These are phyloP conservation scores for Cosmopolites sordidus DNA, from an alignment of 2,888 invertebrate genomes.

Conservation along the genomic window DNA sequence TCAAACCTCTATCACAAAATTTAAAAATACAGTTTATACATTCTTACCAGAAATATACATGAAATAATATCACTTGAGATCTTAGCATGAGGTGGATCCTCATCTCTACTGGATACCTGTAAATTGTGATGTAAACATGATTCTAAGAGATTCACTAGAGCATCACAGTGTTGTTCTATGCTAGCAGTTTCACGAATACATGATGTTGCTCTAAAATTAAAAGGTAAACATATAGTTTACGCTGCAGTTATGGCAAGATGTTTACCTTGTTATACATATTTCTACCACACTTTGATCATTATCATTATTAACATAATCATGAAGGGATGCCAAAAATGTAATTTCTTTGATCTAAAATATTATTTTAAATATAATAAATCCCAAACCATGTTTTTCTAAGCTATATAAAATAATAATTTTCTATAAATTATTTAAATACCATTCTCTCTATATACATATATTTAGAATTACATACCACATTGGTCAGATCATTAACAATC, in stretches of 20 bases:
- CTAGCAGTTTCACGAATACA: conserved; percentile 86
- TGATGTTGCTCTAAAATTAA: conserved; percentile 71
- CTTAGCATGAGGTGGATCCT: conserved; percentile 94
- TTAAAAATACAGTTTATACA: background rate
- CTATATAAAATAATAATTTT: background rate
- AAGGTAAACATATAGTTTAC: background rate
- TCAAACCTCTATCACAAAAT: conserved; percentile 4
- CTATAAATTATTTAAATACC: conserved; percentile 3
- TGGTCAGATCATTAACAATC: conserved; percentile 78
- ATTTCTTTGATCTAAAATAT: conserved; percentile 63
- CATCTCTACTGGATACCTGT: conserved; percentile 71
- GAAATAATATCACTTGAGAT: conserved; percentile 93
- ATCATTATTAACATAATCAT: conserved; percentile 79
- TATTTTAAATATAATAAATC: background rate
- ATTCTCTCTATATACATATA: background rate
- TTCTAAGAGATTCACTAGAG: conserved; percentile 78
- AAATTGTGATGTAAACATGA: conserved; percentile 86
- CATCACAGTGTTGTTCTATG: conserved; percentile 79
- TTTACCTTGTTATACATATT: conserved; percentile 76
- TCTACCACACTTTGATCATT: conserved; percentile 94
- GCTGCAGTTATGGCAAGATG: too few species aligned
- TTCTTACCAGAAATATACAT: conserved; percentile 83
- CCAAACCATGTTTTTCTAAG: background rate
- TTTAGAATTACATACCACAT: conserved; percentile 62
- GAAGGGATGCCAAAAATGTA: conserved; percentile 74